Evolutionary conservation across 2,888 invertebrate genomes (phyloP).

Genomic region (Cerastis leucographa): DNA sequence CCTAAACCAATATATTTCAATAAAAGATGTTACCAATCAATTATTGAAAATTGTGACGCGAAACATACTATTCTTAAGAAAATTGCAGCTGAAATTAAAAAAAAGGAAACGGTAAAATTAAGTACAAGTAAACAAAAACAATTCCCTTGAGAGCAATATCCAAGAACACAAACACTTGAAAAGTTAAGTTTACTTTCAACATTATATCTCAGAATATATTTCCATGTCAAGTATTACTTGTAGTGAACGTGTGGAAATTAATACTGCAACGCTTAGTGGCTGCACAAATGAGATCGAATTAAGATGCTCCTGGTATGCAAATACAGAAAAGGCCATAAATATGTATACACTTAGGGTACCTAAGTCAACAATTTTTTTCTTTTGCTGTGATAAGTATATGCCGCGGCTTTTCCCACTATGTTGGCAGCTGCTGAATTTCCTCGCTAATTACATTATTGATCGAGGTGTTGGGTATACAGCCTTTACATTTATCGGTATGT

Average conservation of each 20-base stretch:
- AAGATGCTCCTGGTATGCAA: background rate
- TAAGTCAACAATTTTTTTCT: background rate
- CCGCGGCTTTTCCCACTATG: too few species aligned
- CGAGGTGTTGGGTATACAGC: background rate
- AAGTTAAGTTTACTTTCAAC: background rate
- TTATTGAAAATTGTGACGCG: background rate
- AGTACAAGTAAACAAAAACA: background rate
- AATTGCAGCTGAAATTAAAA: background rate
- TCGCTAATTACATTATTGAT: background rate
- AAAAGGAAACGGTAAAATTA: background rate
- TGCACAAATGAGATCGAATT: conserved; percentile 25
- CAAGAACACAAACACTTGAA: background rate
- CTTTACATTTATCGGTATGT: too few species aligned
- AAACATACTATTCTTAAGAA: background rate
- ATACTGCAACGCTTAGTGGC: conserved; percentile 10
- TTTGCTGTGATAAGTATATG: too few species aligned
- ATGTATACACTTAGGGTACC: background rate
- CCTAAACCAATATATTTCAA: background rate
- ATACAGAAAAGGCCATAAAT: background rate
- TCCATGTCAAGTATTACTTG: conserved; percentile 7
- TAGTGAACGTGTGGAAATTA: conserved; percentile 24
- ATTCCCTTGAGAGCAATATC: background rate
- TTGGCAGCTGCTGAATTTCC: background rate
- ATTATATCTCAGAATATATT: conserved; percentile 23
- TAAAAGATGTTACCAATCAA: background rate